Evolutionary conservation across 2,888 invertebrate genomes (phyloP).

Genomic region (Tetramorium bicarinatum): DNA sequence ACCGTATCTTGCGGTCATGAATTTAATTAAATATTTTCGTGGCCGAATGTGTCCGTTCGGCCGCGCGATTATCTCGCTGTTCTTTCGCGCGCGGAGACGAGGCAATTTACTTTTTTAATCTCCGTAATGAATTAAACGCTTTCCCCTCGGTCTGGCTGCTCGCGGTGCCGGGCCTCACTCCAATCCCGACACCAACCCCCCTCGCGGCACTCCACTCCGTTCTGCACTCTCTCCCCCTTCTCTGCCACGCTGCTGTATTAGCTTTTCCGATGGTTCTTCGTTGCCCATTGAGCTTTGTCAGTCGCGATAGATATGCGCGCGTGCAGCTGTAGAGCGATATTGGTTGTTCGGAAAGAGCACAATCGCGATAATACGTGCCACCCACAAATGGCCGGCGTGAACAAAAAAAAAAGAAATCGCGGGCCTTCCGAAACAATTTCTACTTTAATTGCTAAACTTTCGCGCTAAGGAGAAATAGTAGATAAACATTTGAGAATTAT

Average conservation of each 20-base stretch:
- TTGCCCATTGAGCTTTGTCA: slow-evolving; percentile 50
- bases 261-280: slow-evolving; percentile 51
- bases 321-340: slow-evolving; percentile 50
- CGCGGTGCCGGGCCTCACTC: slow-evolving; percentile 44
- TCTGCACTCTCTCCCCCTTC: background rate
- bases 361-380: slow-evolving; percentile 59
- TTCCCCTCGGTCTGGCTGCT: slow-evolving; percentile 62
- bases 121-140: slow-evolving; percentile 85
- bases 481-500: slow-evolving; percentile 12
- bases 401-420: background rate
- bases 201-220: slow-evolving; percentile 33
- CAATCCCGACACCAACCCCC: slow-evolving; percentile 20
- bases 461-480: background rate
- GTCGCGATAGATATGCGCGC: slow-evolving; percentile 51
- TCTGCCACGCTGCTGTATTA: slow-evolving; percentile 50
- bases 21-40: slow-evolving; percentile 86
- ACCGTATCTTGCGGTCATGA: slow-evolving; percentile 84
- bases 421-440: slow-evolving; percentile 13
- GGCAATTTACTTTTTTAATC: slow-evolving; percentile 86
- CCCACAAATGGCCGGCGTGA: slow-evolving; percentile 53
- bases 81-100: slow-evolving; percentile 73
- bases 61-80: slow-evolving; percentile 70
- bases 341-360: slow-evolving; percentile 44
- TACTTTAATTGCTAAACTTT: slow-evolving; percentile 12
- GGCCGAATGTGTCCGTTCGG: slow-evolving; percentile 78